phyloP scores from a whole-genome alignment of 1,140 invertebrate species.

The Psix sp. region DNA sequence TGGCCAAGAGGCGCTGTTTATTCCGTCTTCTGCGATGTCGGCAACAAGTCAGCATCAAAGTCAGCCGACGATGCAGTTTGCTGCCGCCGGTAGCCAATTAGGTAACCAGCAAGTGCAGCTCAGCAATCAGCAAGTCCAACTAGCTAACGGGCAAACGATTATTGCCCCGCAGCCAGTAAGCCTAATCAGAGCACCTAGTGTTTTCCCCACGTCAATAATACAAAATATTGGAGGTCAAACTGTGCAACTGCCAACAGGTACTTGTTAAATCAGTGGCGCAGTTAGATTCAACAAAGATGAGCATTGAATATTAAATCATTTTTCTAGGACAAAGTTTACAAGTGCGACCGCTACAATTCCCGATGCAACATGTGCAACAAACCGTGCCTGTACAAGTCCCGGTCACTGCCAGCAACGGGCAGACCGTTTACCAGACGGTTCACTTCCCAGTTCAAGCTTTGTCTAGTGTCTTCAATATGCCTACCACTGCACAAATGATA shows the following conservation, averaged over 20 bases:
- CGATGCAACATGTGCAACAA: slow-evolving; percentile 83
- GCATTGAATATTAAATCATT: background rate
- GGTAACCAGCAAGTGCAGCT: slow-evolving; percentile 77
- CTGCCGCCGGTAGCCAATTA: slow-evolving; percentile 74
- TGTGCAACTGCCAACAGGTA: slow-evolving; percentile 71
- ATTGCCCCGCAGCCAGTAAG: slow-evolving; percentile 77
- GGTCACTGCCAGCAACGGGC: slow-evolving; percentile 91
- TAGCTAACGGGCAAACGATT: slow-evolving; percentile 77
- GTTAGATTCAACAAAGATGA: background rate
- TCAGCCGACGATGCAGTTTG: slow-evolving; percentile 72
- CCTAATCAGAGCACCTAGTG: slow-evolving; percentile 74
- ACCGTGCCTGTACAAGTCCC: slow-evolving; percentile 95
- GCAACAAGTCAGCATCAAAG: slow-evolving; percentile 69
- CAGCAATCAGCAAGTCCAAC: slow-evolving; percentile 78
- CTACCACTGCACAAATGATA: slow-evolving; percentile 82
- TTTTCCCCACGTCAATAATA: slow-evolving; percentile 74
- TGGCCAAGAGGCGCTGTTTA: slow-evolving; percentile 93
- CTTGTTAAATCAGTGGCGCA: background rate
- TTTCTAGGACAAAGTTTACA: slow-evolving; percentile 85
- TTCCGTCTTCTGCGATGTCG: slow-evolving; percentile 81
- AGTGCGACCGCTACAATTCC: slow-evolving; percentile 85
- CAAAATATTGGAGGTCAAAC: slow-evolving; percentile 76
- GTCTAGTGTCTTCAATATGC: slow-evolving; percentile 77
- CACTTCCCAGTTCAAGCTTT: slow-evolving; percentile 91
- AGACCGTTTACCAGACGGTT: slow-evolving; percentile 94